Base-by-base conservation (phyloP, 2,113 vertebrate genomes). In the Psilopsiagon aymara region DNA sequence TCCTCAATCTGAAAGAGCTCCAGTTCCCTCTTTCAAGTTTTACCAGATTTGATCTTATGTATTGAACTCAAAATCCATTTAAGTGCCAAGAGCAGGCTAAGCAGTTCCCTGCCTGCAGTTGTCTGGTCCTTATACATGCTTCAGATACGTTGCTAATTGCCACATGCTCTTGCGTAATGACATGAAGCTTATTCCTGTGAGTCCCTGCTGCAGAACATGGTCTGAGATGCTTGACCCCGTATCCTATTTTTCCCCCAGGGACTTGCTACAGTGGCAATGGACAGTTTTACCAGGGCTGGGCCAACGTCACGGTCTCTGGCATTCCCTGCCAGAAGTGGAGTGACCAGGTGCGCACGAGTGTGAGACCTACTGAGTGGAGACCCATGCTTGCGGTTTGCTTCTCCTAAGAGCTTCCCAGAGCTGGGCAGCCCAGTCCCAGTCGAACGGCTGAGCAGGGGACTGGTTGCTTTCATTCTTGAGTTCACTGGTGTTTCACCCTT, bases 281-380 rank as follows among this genome's bases (percentile, higher is more conserved):
- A 7, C 98, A 98, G 41, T 98, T 98, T 96, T 99, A 99, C 89
- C 98, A 98, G 95, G 99, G 99, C 33, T 92, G 33, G 7, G 41
- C 95, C 57, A 99, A 99, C 3, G 23, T 97, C 68, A 99, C 99
- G 0, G 93, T 87, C 69, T 99, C 99, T 2, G 98, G 98, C 41
- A 97, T 97, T 75, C 98, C 97, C 6, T 99, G 99, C 95, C 99
- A 99, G 95, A 98, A 97, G 41, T 99, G 99, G 99, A 98, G 95
- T 13, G 97, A 98, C 41, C 98, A 99, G 98, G 99, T 99, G 53
- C 2, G 86, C 7, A 20, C 29, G 23, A 33, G 81, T n/a, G 55
- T 76, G 74, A 82, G 70, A 89, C 33, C 13, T 41, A 31, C 18
- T 1, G 12, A 52, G 71, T 0, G 1, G 49, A 63, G 7, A 81